Evolutionary conservation across 2,113 vertebrate genomes (phyloP), one percentile per base, ranked within the genome.

Genomic region (Amblyopsis rosae): DNA sequence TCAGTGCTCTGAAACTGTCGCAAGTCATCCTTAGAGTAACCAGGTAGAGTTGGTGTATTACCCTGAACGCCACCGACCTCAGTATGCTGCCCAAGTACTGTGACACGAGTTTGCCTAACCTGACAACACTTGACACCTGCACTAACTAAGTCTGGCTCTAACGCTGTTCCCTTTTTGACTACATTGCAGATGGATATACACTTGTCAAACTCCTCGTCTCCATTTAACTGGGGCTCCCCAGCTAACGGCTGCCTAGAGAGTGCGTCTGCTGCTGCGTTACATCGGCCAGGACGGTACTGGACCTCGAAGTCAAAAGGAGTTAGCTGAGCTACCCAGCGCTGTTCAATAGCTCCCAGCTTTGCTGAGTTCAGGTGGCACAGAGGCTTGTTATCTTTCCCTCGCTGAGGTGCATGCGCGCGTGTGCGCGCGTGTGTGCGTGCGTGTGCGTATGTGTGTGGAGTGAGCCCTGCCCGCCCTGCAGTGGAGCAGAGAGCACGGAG

Each of bases 131-230:
- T 55, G 3, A 50, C 12, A 9, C 66, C 76, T 13, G 47, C 62
- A 6, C 12, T 19, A 10, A 67, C n/a, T 46, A 81, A 63, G 2
- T 73, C 74, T 7, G 35, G 33, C 11, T 47, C 56, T 11, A 73
- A 54, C 0, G 19, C 9, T 70, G 73, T 76, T 4, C 74, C 74
- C 1, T 9, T 62, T 4, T 12, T 32, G 15, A 77, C 35, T 41
- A 41, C 19, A 57, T 67, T 77, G 47, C 70, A 73, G 70, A 81
- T 81, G 6, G 70, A 26, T 6, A 81, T 48, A 64, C 70, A 81
- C 12, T 59, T 19, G 12, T 71, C 67, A 67, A 61, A 66, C n/a
- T 59, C 66, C 17, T 62, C 47, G 4, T 50, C 69, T 15, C 9
- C 9, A 17, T 13, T 50, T 51, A 1, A 7, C 4, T 10, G 12